Percentiles rank a stretch among this genome's conserved stretches.
Conservation (phyloP, 35 echinoderm and acorn worm species). For the Apostichopus japonicus region DNA sequence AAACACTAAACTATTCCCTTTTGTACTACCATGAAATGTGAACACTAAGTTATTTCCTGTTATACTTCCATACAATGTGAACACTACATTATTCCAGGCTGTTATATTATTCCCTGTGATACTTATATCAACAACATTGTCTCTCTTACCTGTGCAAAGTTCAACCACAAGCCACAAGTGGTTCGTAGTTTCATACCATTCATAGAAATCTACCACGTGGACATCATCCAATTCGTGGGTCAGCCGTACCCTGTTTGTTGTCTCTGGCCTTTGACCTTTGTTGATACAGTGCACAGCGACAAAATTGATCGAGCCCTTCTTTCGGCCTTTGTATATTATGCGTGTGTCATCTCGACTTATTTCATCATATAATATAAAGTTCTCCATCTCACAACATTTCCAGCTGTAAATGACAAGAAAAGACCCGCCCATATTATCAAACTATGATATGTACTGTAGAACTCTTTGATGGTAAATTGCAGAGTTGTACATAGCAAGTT, state of each 20-base stretch:
- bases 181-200: slow-evolving; percentile 99
- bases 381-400: slow-evolving; percentile 72
- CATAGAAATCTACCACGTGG: slow-evolving; percentile 89
- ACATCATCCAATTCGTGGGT: slow-evolving; percentile 86
- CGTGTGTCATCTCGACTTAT: slow-evolving; percentile 70
- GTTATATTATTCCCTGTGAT: too few relatives aligned
- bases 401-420: not conserved
- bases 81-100: too few relatives aligned
- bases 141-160: slow-evolving; percentile 86
- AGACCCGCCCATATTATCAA: too few relatives aligned
- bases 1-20: too few relatives aligned
- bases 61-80: too few relatives aligned
- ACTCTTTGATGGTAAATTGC: too few relatives aligned
- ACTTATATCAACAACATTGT: too few relatives aligned
- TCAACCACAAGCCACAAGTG: slow-evolving; percentile 99
- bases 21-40: too few relatives aligned
- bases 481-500: too few relatives aligned
- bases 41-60: too few relatives aligned
- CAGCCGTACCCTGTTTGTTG: slow-evolving; percentile 89
- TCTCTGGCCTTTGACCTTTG: slow-evolving; percentile 78
- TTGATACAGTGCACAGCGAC: slow-evolving; percentile 96
- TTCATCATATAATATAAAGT: slow-evolving; percentile 98
- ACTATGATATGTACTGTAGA: too few relatives aligned
- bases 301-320: slow-evolving; percentile 91
- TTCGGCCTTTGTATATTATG: slow-evolving; percentile 90